phyloP scores from a whole-genome alignment of 2,113 vertebrate species.

The Fukomys damarensis region DNA sequence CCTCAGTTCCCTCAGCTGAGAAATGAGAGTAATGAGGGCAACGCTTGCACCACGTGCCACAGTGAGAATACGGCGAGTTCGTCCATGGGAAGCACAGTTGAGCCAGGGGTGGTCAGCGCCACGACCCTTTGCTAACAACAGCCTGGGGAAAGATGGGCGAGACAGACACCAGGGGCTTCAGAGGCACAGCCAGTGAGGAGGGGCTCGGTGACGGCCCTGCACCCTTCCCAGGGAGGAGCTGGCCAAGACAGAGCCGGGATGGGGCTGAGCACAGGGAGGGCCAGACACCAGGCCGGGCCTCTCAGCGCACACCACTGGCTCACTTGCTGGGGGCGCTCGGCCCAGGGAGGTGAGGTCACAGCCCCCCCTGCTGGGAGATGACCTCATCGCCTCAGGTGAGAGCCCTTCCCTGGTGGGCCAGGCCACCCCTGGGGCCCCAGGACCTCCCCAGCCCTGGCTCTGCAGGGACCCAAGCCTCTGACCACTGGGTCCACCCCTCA shows the following conservation, averaged over 20 bases:
- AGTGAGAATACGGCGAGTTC: background rate
- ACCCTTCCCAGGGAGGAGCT: background rate
- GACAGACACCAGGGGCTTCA: background rate
- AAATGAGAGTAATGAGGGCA: background rate
- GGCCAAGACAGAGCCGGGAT: no score
- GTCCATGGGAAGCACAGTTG: background rate
- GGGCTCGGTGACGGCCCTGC: background rate
- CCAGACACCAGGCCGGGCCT: background rate
- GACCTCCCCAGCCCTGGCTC: background rate
- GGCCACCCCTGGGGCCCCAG: slow-evolving; percentile 60
- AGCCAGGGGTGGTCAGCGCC: background rate
- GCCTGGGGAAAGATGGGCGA: background rate
- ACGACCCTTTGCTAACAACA: background rate
- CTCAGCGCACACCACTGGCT: no score
- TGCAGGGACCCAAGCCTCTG: slow-evolving; percentile 70
- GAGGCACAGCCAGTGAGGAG: background rate
- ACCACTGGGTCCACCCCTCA: slow-evolving; percentile 73
- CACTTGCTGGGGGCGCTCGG: no score
- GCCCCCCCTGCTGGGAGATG: slow-evolving; percentile 74
- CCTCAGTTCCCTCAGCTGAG: background rate
- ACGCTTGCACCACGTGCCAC: accelerated
- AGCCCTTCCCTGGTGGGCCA: background rate
- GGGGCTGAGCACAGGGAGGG: background rate
- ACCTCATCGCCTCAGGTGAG: slow-evolving; percentile 79
- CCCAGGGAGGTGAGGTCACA: slow-evolving; percentile 78